A percentile compares a stretch with the other conserved stretches of the same genome.
Conservation (phyloP, 2,888 invertebrate species). For the Mamestra brassicae region DNA sequence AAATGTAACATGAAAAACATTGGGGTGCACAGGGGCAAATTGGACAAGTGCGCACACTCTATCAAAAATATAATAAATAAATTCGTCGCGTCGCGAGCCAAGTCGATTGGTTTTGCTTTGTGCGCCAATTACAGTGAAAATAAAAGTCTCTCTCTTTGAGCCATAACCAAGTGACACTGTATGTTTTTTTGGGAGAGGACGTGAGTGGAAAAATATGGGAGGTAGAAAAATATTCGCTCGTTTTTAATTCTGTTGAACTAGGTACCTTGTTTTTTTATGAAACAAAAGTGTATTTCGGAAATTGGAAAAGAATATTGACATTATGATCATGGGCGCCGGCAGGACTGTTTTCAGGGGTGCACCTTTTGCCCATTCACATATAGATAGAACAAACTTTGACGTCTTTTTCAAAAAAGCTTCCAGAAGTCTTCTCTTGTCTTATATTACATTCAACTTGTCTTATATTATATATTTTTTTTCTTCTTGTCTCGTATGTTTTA, state of each 20-base stretch:
- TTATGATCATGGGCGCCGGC: too few species aligned
- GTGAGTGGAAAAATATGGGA: slow-evolving; percentile 7
- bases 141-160: slow-evolving; percentile 42
- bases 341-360: too few species aligned
- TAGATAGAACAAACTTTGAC: too few species aligned
- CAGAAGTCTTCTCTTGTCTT: too few species aligned
- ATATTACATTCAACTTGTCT: too few species aligned
- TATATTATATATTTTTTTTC: too few species aligned
- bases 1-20: slow-evolving; percentile 4
- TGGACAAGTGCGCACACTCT: slow-evolving; percentile 57
- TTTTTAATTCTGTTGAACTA: slow-evolving; percentile 10
- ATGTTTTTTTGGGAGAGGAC: slow-evolving; percentile 32
- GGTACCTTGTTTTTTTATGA: not conserved
- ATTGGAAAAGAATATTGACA: not conserved
- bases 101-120: slow-evolving; percentile 66
- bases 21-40: slow-evolving; percentile 17
- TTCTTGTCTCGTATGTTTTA: too few species aligned
- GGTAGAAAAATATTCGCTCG: slow-evolving; percentile 11
- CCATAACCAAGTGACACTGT: slow-evolving; percentile 20
- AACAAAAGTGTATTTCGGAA: not conserved
- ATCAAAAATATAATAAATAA: slow-evolving; percentile 66
- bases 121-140: slow-evolving; percentile 68
- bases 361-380: too few species aligned
- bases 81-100: slow-evolving; percentile 51
- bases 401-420: too few species aligned